Evolutionary conservation across 2,888 invertebrate genomes (phyloP), one percentile per base, ranked within the genome.

Genomic region (Netelia virgata): DNA sequence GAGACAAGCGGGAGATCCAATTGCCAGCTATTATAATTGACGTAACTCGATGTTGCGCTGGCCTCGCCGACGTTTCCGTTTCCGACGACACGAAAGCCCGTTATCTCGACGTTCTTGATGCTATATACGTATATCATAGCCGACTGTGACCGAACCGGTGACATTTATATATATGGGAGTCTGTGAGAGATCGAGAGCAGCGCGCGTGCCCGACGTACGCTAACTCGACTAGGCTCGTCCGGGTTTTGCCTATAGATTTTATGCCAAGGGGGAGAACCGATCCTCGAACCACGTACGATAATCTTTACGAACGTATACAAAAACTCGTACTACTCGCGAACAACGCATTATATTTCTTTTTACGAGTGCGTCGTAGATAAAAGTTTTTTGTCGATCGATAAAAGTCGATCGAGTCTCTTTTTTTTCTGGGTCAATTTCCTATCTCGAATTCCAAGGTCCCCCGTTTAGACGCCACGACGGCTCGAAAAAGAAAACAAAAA

Each of bases 1-100:
- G 66, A 72, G 63, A 41, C 47, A 43, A 78, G 55, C 43, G 50
- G 18, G 81, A 47, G 66, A 70, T 64, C 50, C 74, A 83, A 79
- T 83, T 83, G 83, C 70, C 53, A 43, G 66, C 57, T 76, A 72
- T 50, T 63, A 59, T 83, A 83, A 83, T 83, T 83, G 83, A 83
- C 83, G 75, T 83, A 79, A 83, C 75, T 75, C 83, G 75, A 83
- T 79, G 83, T 66, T 74, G 75, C 47, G 47, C 50, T 53, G 83
- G 79, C 83, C 83, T 75, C 79, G 83, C 66, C 79, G 69, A 79
- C 83, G 79, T 79, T 83, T 83, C 83, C 83, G 83, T 83, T 83
- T 83, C 83, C 83, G 83, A 79, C 79, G 74, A 66, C 63, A 57
- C 76, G 63, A 75, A 79, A 79, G 63, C 74, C 74, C 47, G 64